Percentiles rank a stretch among this genome's conserved stretches.
Evolutionary conservation across 2,797 vertebrate species (phyloP).

Genomic region (Enteromius mattozi): DNA sequence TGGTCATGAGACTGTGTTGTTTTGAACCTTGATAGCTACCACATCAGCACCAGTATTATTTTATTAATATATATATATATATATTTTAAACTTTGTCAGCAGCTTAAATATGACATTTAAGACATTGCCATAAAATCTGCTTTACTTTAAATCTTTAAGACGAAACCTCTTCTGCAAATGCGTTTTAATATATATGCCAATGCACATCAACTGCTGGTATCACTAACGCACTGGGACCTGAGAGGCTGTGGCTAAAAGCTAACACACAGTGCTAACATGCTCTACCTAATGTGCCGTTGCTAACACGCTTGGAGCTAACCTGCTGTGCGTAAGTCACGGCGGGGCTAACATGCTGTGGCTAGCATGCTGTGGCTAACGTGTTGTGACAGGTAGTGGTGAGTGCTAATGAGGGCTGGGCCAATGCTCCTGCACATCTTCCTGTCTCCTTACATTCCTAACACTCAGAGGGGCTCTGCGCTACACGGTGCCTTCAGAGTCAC

Average conservation of each 20-base stretch:
- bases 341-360: slow-evolving; percentile 56
- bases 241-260: slow-evolving; percentile 39
- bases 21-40: no score
- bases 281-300: slow-evolving; percentile 53
- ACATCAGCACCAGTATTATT: no score
- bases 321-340: slow-evolving; percentile 50
- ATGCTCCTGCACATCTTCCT: slow-evolving; percentile 81
- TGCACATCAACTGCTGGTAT: neutral
- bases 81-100: no score
- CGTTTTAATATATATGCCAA: neutral
- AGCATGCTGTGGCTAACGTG: slow-evolving; percentile 80
- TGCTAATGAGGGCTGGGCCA: slow-evolving; percentile 81
- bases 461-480: slow-evolving; percentile 75
- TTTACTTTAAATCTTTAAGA: neutral
- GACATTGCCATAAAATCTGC: neutral
- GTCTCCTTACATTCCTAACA: slow-evolving; percentile 82
- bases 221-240: slow-evolving; percentile 1
- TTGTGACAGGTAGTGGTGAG: slow-evolving; percentile 83
- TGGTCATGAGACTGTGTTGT: no score
- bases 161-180: neutral
- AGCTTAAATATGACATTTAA: neutral
- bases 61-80: no score
- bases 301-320: slow-evolving; percentile 55
- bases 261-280: slow-evolving; percentile 48
- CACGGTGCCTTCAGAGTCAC: slow-evolving; percentile 68